A percentile compares a stretch with the other conserved stretches of the same genome.
Conservation (phyloP, 2,113 vertebrate species). For the Pelvicachromis taeniatus region DNA sequence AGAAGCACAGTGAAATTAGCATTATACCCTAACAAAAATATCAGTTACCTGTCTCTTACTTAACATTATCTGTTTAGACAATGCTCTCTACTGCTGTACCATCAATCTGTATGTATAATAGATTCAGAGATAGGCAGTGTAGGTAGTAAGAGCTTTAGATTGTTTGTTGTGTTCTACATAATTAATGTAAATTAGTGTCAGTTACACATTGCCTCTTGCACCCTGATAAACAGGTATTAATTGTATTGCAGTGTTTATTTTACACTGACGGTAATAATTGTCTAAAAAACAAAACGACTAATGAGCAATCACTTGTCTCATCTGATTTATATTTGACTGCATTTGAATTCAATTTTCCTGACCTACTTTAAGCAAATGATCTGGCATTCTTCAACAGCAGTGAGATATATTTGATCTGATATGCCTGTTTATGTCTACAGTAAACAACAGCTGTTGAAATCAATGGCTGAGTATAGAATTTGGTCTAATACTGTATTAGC, state of each 20-base stretch:
- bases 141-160: neutral
- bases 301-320: neutral
- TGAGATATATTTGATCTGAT: neutral
- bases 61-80: neutral
- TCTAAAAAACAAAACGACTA: neutral
- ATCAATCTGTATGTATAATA: neutral
- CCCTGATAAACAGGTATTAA: constrained; percentile 1
- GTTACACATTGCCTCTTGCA: neutral
- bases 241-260: constrained; percentile 4
- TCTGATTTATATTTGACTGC: neutral
- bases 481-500: neutral
- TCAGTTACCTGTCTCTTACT: neutral
- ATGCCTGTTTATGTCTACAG: neutral
- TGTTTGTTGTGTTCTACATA: neutral
- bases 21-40: neutral
- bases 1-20: neutral
- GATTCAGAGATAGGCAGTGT: neutral
- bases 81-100: neutral
- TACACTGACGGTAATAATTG: neutral
- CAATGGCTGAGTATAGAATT: neutral
- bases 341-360: neutral
- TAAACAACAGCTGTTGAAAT: neutral
- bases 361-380: neutral
- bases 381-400: neutral
- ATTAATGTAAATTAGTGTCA: constrained; percentile 8